Conservation (phyloP, 1,140 invertebrate genomes). For the Leptinotarsa undecemlineata region DNA sequence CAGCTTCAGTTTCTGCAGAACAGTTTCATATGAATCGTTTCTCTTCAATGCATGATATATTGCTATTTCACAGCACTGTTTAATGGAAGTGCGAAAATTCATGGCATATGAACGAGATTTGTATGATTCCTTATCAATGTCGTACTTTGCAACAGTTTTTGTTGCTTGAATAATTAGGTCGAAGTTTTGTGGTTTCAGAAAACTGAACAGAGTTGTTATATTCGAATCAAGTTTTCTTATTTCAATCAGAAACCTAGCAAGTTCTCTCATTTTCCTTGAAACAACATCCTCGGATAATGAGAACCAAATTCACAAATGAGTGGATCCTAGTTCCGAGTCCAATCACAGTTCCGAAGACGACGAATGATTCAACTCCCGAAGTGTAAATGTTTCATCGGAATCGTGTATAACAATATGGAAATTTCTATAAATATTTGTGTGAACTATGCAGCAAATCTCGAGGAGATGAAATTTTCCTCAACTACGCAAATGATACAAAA, state of each 20-base stretch:
- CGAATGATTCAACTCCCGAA: too few species aligned
- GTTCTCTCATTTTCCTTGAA: slow-evolving; percentile 34
- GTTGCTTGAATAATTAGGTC: slow-evolving; percentile 33
- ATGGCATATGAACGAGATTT: slow-evolving; percentile 31
- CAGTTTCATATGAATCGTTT: slow-evolving; percentile 15
- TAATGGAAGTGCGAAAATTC: slow-evolving; percentile 36
- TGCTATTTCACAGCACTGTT: slow-evolving; percentile 37
- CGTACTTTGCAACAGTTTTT: slow-evolving; percentile 25
- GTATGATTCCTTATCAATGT: too few species aligned
- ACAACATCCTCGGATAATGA: slow-evolving; percentile 29
- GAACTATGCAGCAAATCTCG: too few species aligned
- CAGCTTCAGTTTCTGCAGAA: slow-evolving; percentile 1
- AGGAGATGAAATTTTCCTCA: too few species aligned
- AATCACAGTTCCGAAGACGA: too few species aligned
- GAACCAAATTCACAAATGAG: slow-evolving; percentile 34
- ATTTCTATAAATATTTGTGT: too few species aligned
- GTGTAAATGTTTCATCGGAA: too few species aligned
- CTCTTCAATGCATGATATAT: slow-evolving; percentile 30
- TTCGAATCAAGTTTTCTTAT: slow-evolving; percentile 26
- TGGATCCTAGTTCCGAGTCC: not conserved
- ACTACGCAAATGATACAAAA: too few species aligned
- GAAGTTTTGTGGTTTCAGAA: slow-evolving; percentile 35
- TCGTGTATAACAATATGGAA: too few species aligned
- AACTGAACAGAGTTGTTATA: slow-evolving; percentile 29
- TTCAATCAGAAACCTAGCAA: slow-evolving; percentile 30